Evolutionary conservation across 2,797 vertebrate species (phyloP).

Genomic region (Jordanella pulchra): DNA sequence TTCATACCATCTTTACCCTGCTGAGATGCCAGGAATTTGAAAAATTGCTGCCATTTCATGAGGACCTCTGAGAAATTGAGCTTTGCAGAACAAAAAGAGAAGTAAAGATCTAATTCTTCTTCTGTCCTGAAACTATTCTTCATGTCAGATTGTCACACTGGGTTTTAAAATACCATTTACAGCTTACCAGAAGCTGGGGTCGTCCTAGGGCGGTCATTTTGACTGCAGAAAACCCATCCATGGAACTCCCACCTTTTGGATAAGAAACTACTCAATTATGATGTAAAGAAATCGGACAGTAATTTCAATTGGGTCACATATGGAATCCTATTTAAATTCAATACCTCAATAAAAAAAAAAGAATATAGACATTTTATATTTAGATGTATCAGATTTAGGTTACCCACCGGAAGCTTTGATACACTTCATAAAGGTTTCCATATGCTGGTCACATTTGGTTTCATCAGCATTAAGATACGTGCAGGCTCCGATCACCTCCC

Average conservation of each 20-base stretch:
- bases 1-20: conserved; percentile 80
- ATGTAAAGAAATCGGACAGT: conserved; percentile 1
- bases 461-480: conserved; percentile 84
- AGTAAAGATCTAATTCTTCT: conserved; percentile 20
- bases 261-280: background rate
- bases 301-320: background rate
- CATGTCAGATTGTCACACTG: conserved; percentile 6
- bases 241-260: conserved; percentile 81
- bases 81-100: conserved; percentile 63
- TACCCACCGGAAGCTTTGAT: conserved; percentile 86
- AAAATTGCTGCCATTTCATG: conserved; percentile 89
- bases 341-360: conserved; percentile 1
- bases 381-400: background rate
- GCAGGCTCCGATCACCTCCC: conserved; percentile 68
- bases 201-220: conserved; percentile 90
- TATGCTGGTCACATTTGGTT: conserved; percentile 90
- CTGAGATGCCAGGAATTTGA: conserved; percentile 84
- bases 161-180: conserved; percentile 16
- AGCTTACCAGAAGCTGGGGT: conserved; percentile 91
- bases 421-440: conserved; percentile 89
- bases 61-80: conserved; percentile 90
- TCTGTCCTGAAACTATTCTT: conserved; percentile 6
- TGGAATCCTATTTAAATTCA: background rate
- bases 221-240: conserved; percentile 89
- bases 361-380: background rate